phyloP scores from a whole-genome alignment of 1,140 invertebrate species.

The Matsumurasca onukii region DNA sequence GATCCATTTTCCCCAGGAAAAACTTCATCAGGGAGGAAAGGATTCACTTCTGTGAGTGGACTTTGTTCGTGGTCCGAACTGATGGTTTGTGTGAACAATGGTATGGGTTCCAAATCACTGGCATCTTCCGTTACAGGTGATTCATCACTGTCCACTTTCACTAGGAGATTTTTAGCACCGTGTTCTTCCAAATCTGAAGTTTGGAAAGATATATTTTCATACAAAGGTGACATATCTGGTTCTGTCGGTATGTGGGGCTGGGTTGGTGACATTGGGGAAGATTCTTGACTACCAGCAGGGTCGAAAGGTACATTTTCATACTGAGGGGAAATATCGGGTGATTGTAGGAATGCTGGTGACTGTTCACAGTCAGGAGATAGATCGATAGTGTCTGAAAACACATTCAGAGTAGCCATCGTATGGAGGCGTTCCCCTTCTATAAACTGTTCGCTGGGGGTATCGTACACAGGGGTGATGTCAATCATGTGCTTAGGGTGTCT shows the following conservation, averaged over 20 bases:
- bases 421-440: neutral
- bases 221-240: neutral
- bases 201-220: too few relatives aligned
- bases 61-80: conserved; percentile 14
- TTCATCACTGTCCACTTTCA: neutral
- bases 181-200: too few relatives aligned
- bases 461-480: neutral
- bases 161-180: too few relatives aligned
- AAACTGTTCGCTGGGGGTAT: neutral
- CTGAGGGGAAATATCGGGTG: too few relatives aligned
- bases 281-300: neutral
- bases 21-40: conserved; percentile 1
- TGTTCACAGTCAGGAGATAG: neutral
- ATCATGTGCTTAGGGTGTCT: neutral
- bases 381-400: conserved; percentile 10
- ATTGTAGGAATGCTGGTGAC: too few relatives aligned
- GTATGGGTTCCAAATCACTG: conserved; percentile 5
- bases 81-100: conserved; percentile 22
- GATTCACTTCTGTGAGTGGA: conserved; percentile 1
- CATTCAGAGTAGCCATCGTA: conserved; percentile 7
- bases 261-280: neutral
- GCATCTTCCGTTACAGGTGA: conserved; percentile 12
- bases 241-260: too few relatives aligned
- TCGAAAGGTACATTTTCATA: neutral
- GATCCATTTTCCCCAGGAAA: neutral